Evolutionary conservation across 2,797 vertebrate species (phyloP), one percentile per base, ranked within the genome.

Genomic region (Labroides dimidiatus): DNA sequence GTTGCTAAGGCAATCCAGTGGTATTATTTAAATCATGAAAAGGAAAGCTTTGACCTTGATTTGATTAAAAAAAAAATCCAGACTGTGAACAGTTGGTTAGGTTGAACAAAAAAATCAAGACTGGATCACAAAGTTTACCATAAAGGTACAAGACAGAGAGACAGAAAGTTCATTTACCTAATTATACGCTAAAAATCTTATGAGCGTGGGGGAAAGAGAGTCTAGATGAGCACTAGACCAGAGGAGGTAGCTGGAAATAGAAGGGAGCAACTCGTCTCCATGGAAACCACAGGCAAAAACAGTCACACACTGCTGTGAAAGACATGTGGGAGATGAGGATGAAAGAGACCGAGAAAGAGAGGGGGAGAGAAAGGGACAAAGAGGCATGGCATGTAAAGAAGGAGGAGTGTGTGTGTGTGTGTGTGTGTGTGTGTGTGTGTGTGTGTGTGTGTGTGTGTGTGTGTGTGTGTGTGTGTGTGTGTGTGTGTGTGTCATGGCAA

Each of bases 211-310:
- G 43, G 48, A 36, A 54, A 55, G 62, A 49, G 54, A 84, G 87
- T 89, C 89, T 89, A 90, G 89, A 91, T 83, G 33, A 84, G 78
- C 77, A 60, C 61, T 74, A 80, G 80, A 87, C 86, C 73, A 86
- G 85, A 83, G 81, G 87, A 89, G 85, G 87, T 69, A 63, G 88
- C 89, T 87, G 8, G 78, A 91, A 92, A 92, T 91, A 92, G 90
- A 91, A n/a, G 66, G 86, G 81, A 91, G 89, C 79, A 79, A 80
- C 81, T 87, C 60, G 90, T 92, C 88, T 88, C 91, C 86, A 92
- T 92, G 91, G 91, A 90, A 92, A 92, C 91, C 76, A 56, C 68
- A 67, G 87, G 83, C 78, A 17, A 87, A 88, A 89, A 90, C 87
- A 83, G 86, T 82, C 84, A 72, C 81, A 75, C 82, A 61, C 77